Evolutionary conservation across 2,888 invertebrate species (phyloP).

Genomic region (Cecidostiba fungosa): DNA sequence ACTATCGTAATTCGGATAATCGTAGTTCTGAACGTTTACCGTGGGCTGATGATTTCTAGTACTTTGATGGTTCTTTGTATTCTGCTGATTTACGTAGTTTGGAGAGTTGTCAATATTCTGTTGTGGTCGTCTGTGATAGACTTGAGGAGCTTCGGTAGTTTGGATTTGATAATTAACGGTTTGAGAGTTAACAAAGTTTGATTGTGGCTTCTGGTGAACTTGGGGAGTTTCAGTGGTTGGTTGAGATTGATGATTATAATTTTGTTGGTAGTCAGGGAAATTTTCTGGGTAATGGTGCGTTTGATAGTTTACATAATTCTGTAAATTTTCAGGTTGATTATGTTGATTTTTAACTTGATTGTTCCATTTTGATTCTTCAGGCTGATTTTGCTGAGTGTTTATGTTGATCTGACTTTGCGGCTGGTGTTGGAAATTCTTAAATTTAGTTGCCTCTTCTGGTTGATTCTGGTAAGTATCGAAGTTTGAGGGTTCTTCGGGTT

Average conservation of each 20-base stretch:
- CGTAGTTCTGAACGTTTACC: slow-evolving; percentile 9
- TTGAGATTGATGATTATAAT: neutral
- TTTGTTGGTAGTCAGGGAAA: neutral
- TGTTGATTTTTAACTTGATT: slow-evolving; percentile 1
- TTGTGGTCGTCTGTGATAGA: neutral
- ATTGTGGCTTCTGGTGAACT: neutral
- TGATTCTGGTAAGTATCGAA: neutral
- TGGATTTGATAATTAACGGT: neutral
- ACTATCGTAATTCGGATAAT: slow-evolving; percentile 48
- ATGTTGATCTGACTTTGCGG: neutral
- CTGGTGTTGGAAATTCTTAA: neutral
- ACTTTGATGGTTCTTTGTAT: neutral
- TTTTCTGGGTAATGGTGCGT: slow-evolving; percentile 45
- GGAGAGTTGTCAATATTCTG: slow-evolving; percentile 2
- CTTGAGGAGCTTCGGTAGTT: neutral
- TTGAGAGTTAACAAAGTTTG: neutral
- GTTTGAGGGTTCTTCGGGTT: neutral
- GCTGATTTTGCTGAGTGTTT: slow-evolving; percentile 2
- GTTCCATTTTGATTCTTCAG: neutral
- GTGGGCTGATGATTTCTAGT: neutral
- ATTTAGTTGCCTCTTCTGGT: neutral
- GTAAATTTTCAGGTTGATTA: neutral
- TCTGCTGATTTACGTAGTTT: neutral
- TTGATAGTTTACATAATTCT: slow-evolving; percentile 46
- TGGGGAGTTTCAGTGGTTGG: neutral